These are phyloP conservation scores for Galaxias olidus DNA, from an alignment of 2,797 vertebrate genomes.

Conservation along the genomic window DNA sequence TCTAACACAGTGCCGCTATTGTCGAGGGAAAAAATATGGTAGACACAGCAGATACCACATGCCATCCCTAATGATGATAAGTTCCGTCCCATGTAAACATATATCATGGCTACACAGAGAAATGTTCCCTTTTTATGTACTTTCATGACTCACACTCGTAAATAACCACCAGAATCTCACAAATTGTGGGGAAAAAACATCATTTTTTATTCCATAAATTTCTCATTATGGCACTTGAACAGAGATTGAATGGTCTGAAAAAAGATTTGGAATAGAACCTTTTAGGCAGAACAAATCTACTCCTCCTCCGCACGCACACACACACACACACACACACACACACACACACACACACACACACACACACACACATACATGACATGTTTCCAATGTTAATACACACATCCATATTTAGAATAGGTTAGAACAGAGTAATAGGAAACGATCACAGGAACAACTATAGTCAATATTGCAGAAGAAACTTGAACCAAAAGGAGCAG, in stretches of 20 bases:
- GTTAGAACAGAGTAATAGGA: conserved; percentile 64
- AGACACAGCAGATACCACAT: too few relatives aligned
- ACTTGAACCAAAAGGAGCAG: conserved; percentile 62
- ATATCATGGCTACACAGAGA: conserved; percentile 4
- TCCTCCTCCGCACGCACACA: conserved; percentile 42
- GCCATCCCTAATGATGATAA: conserved; percentile 11
- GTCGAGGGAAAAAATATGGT: conserved; percentile 2
- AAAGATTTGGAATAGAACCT: conserved; percentile 74
- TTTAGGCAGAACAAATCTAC: conserved; percentile 66
- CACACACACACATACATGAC: conserved; percentile 23
- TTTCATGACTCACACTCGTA: conserved; percentile 24
- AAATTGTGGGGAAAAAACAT: conserved; percentile 64
- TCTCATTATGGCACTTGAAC: conserved; percentile 75
- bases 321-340: conserved; percentile 23
- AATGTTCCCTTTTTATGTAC: conserved; percentile 6
- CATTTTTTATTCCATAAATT: conserved; percentile 75
- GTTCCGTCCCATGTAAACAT: not conserved
- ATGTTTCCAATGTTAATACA: conserved; percentile 64
- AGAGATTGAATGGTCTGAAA: conserved; percentile 71
- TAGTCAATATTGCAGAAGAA: conserved; percentile 67
- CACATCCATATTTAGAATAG: conserved; percentile 65
- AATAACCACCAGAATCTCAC: conserved; percentile 60
- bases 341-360: conserved; percentile 24
- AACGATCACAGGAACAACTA: conserved; percentile 68
- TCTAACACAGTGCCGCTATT: conserved; percentile 10